Base-by-base conservation (phyloP, 2,797 vertebrate species). In the Enteromius argenteus region DNA sequence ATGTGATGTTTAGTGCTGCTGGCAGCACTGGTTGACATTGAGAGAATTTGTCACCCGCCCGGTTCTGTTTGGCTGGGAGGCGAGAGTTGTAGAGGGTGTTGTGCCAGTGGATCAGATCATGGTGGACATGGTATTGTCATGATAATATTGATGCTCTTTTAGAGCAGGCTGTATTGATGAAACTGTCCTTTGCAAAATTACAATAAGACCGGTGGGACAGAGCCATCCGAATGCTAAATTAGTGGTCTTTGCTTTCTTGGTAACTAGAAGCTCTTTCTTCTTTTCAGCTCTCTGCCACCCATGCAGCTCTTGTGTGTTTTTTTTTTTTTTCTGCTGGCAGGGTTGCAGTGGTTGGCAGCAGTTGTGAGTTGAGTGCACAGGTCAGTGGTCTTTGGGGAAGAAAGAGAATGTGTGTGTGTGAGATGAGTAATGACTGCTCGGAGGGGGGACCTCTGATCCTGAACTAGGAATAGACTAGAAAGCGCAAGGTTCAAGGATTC, bases 381-480 rank as follows among this genome's bases (percentile, higher is more conserved):
- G 84, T 86, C 84, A 86, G 72, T 82, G 80, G 84, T 78, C 73
- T 82, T 82, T 81, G 69, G 56, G 66, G 73, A 77, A 56, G 21
- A 74, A 32, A 64, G 58, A 56, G 5, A 27, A 32, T 80, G 58
- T 58, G 39, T 37, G 51, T 19, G 66, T 30, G 72, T 14, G 64
- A 15, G 62, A 68, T 68, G 77, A 75, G 53, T 73, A 73, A 84
- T 79, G 69, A 39, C 60, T 82, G 85, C 80, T 75, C 23, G 27
- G 78, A 73, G 82, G 81, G 32, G 49, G 85, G 64, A 75, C 35
- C 62, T 60, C 21, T 75, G 62, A 83, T 77, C 60, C 32, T 69
- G 51, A 69, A 58, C 85, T 67, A 86, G 81, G 77, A 86, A 84
- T 86, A 86, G 85, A 83, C 72, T 53, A 58, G 13, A 80, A 71